Evolutionary conservation across 2,888 invertebrate genomes (phyloP).

Genomic region (Yponomeuta cagnagella): DNA sequence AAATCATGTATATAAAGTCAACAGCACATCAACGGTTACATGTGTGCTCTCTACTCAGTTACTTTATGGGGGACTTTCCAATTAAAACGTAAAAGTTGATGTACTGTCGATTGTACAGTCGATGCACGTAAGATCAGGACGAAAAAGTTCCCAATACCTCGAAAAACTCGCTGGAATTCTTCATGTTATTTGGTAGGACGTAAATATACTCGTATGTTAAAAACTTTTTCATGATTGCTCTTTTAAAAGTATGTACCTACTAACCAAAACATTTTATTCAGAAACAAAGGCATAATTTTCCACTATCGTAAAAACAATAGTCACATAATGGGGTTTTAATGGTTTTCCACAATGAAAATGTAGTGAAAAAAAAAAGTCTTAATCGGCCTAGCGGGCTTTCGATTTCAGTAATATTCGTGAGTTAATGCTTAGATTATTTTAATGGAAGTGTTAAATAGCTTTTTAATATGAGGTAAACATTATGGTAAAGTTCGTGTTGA

Average conservation of each 20-base stretch:
- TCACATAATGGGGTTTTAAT: slow-evolving; percentile 13
- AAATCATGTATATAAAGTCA: too few species aligned
- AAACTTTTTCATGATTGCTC: not conserved
- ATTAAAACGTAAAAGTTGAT: too few species aligned
- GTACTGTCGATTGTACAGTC: too few species aligned
- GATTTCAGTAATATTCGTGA: not conserved
- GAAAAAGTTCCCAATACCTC: too few species aligned
- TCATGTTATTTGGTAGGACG: too few species aligned
- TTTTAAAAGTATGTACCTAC: not conserved
- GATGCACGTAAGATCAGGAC: too few species aligned
- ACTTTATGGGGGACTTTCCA: too few species aligned
- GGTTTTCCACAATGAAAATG: slow-evolving; percentile 9
- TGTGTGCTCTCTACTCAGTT: too few species aligned
- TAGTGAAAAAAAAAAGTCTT: slow-evolving; percentile 2
- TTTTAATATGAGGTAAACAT: slow-evolving; percentile 48
- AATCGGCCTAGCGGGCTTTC: slow-evolving; percentile 8
- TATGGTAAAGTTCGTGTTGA: slow-evolving; percentile 33
- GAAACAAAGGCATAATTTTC: slow-evolving; percentile 4
- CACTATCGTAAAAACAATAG: slow-evolving; percentile 8
- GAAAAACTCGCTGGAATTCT: too few species aligned
- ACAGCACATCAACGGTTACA: too few species aligned
- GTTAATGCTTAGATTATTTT: slow-evolving; percentile 1
- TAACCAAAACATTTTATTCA: not conserved
- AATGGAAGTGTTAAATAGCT: slow-evolving; percentile 41
- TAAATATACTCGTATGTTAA: not conserved